Evolutionary conservation across 2,888 invertebrate species (phyloP).

Genomic region (Mythimna impura): DNA sequence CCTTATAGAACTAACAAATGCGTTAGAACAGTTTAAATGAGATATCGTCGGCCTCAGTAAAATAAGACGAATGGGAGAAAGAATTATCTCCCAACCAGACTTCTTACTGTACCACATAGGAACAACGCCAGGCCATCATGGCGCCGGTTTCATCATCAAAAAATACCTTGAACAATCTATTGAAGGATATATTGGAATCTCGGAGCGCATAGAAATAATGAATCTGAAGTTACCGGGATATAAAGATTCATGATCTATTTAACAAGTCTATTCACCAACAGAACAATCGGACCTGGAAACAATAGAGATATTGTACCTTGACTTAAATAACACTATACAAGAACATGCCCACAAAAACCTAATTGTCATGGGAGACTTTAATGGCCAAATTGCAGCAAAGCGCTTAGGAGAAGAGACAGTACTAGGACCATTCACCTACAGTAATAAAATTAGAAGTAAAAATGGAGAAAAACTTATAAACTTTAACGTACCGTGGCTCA

Average conservation of each 20-base stretch:
- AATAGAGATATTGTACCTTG: not conserved
- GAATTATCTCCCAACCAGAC: not conserved
- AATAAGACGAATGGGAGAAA: constrained; percentile 6
- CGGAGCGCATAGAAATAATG: too few relatives aligned
- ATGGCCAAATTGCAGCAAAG: constrained; percentile 45
- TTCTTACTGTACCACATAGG: not conserved
- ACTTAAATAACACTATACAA: not conserved
- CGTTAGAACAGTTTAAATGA: constrained; percentile 10
- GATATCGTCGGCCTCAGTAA: constrained; percentile 9
- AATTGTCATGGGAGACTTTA: constrained; percentile 11
- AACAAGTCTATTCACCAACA: not conserved
- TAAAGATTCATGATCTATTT: too few relatives aligned
- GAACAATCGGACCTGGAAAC: not conserved
- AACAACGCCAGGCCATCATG: not conserved
- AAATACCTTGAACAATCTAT: too few relatives aligned
- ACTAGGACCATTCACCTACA: constrained; percentile 42
- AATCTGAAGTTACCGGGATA: too few relatives aligned
- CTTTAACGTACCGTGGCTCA: constrained; percentile 12
- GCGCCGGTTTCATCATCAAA: not conserved
- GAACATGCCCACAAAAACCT: constrained; percentile 4
- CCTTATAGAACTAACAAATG: not conserved
- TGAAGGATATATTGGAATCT: too few relatives aligned
- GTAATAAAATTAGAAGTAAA: constrained; percentile 54
- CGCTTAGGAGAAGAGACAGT: constrained; percentile 43
- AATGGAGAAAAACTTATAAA: constrained; percentile 55